Conservation (phyloP, 1,140 invertebrate genomes). For the Nixonia krombeini region DNA sequence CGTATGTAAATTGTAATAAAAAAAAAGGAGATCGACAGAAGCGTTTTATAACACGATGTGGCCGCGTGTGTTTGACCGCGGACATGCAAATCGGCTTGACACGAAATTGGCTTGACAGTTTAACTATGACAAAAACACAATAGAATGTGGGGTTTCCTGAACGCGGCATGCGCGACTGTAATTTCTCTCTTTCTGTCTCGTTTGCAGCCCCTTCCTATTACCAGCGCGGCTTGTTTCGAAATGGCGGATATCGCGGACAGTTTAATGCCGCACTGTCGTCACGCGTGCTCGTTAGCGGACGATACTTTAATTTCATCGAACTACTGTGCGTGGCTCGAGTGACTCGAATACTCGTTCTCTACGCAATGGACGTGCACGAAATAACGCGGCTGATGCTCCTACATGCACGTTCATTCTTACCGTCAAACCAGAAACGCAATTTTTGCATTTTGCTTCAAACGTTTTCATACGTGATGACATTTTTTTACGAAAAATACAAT, state of each 20-base stretch:
- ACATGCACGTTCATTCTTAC: conserved; percentile 9
- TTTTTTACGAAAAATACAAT: too few relatives aligned
- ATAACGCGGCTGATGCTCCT: background rate
- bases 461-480: too few relatives aligned
- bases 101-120: conserved; percentile 69
- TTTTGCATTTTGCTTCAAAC: background rate
- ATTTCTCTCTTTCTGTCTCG: conserved; percentile 57
- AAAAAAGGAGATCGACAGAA: background rate
- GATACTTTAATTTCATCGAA: conserved; percentile 55
- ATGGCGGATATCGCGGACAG: conserved; percentile 69
- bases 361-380: conserved; percentile 16
- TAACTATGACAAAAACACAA: conserved; percentile 72
- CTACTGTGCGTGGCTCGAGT: conserved; percentile 17
- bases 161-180: conserved; percentile 59
- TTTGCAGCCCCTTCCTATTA: conserved; percentile 44
- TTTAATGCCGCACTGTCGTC: conserved; percentile 65
- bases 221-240: conserved; percentile 54
- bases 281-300: conserved; percentile 59
- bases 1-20: background rate
- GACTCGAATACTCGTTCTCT: conserved; percentile 20
- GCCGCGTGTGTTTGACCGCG: conserved; percentile 28
- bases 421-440: conserved; percentile 17
- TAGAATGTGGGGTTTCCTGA: conserved; percentile 70
- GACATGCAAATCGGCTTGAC: conserved; percentile 55
- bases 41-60: background rate